Percentiles rank a stretch among this genome's conserved stretches.
Conservation (phyloP, 2,113 vertebrate genomes). For the Alces alces region DNA sequence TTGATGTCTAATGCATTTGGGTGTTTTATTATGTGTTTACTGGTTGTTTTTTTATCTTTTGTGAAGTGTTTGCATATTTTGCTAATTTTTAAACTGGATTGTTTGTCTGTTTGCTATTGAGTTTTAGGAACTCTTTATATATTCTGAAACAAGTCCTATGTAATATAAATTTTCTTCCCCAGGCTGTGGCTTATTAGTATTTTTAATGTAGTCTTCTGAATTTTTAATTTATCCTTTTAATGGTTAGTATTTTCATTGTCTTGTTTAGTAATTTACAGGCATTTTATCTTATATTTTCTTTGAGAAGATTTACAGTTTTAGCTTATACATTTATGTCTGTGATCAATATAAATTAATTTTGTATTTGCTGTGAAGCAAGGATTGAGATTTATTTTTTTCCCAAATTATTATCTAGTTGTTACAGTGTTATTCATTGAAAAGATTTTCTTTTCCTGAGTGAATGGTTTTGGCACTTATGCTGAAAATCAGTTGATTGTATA, state of each 20-base stretch:
- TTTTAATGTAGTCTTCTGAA: not conserved
- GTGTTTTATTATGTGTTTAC: not conserved
- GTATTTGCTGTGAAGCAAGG: not conserved
- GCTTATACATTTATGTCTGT: not conserved
- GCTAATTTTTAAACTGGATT: not conserved
- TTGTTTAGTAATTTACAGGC: not conserved
- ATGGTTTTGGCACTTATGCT: not conserved
- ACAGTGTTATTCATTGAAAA: not conserved
- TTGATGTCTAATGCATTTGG: not conserved
- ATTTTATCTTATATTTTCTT: conserved; percentile 14
- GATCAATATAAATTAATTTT: not conserved
- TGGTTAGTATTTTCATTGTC: not conserved
- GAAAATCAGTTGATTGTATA: not conserved
- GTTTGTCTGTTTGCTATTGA: not conserved
- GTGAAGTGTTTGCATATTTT: not conserved
- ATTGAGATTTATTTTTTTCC: not conserved
- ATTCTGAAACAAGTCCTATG: not conserved
- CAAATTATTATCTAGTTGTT: not conserved
- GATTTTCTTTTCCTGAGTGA: not conserved
- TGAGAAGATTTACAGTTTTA: not conserved
- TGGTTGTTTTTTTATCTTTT: not conserved
- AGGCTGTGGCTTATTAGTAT: not conserved
- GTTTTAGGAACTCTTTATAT: not conserved
- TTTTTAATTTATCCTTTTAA: conserved; percentile 19
- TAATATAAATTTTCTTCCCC: not conserved